Percentiles rank a stretch among this genome's conserved stretches.
phyloP scores from a whole-genome alignment of 2,888 invertebrate species.

The Orthosia incerta region DNA sequence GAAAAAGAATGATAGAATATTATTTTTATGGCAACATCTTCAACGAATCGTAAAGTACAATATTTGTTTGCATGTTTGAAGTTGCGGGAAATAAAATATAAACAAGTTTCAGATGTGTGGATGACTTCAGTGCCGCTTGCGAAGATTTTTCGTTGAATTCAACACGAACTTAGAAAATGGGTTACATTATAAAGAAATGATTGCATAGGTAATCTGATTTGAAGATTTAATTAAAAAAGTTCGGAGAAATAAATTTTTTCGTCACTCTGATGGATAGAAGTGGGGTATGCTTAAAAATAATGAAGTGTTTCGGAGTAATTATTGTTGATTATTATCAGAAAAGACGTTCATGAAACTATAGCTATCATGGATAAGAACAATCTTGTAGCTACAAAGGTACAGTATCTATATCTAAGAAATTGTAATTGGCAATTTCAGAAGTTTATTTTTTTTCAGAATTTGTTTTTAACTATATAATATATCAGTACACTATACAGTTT shows the following conservation, averaged over 20 bases:
- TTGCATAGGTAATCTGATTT: slow-evolving; percentile 48
- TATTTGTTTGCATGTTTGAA: slow-evolving; percentile 43
- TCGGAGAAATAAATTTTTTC: slow-evolving; percentile 19
- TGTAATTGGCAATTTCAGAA: too few species aligned
- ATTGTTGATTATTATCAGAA: neutral
- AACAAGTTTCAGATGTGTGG: slow-evolving; percentile 53
- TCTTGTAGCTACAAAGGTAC: too few species aligned
- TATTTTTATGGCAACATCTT: slow-evolving; percentile 33
- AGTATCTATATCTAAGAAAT: too few species aligned
- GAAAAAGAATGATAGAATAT: slow-evolving; percentile 34
- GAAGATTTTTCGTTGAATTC: slow-evolving; percentile 51
- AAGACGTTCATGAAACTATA: too few species aligned
- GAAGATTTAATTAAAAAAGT: slow-evolving; percentile 28
- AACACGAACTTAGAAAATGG: slow-evolving; percentile 41
- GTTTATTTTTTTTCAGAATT: too few species aligned
- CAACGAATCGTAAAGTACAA: slow-evolving; percentile 44
- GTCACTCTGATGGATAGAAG: neutral
- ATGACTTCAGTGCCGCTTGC: slow-evolving; percentile 34
- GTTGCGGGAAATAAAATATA: slow-evolving; percentile 48
- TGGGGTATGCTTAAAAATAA: neutral
- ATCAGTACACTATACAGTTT: too few species aligned
- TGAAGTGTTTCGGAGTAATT: neutral
- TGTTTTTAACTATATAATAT: too few species aligned
- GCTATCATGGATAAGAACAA: too few species aligned
- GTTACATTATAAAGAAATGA: slow-evolving; percentile 46